Conservation (phyloP, 2,113 vertebrate species). For the Gambusia holbrooki region DNA sequence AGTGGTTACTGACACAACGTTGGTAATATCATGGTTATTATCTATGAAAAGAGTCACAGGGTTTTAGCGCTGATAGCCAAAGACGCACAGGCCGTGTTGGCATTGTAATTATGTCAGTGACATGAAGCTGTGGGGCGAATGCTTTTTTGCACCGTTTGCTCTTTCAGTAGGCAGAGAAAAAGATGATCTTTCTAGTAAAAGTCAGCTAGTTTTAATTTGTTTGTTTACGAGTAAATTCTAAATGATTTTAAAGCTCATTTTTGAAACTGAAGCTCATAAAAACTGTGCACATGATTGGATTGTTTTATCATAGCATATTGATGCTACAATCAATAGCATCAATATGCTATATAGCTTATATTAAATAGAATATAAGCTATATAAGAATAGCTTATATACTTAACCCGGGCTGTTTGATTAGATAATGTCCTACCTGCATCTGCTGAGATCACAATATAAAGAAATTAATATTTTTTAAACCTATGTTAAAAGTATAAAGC, state of each 20-base stretch:
- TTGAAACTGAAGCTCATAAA: neutral
- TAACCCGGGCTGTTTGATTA: neutral
- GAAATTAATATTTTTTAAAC: neutral
- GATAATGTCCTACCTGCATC: neutral
- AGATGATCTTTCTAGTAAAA: neutral
- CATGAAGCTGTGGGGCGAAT: neutral
- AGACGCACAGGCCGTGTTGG: constrained; percentile 12
- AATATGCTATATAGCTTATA: too few species aligned
- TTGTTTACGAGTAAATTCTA: neutral
- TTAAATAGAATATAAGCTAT: too few species aligned
- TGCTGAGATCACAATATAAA: neutral
- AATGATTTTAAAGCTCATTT: neutral
- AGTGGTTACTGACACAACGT: constrained; percentile 1
- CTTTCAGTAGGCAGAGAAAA: constrained; percentile 11
- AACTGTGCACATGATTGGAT: neutral
- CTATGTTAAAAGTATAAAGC: neutral
- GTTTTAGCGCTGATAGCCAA: constrained; percentile 29
- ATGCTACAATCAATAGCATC: too few species aligned
- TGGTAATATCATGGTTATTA: constrained; percentile 26
- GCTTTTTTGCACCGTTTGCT: neutral
- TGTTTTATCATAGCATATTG: neutral
- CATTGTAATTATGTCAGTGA: constrained; percentile 9
- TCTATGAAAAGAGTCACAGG: constrained; percentile 38
- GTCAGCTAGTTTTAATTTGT: neutral
- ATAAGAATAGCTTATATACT: neutral